phyloP scores from a whole-genome alignment of 1,140 invertebrate genomes.

The Monomorium pharaonis region DNA sequence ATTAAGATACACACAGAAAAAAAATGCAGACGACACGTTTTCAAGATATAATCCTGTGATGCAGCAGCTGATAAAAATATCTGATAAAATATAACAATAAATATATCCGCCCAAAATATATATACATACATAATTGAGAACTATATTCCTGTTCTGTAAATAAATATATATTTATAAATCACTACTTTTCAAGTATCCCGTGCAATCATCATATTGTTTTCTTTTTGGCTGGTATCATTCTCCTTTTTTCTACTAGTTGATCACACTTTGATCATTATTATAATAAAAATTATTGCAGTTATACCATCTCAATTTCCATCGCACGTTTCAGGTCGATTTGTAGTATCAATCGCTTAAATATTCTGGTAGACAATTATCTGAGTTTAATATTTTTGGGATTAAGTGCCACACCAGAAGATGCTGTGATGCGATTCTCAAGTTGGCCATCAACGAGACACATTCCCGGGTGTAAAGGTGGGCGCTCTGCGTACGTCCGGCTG shows the following conservation, averaged over 20 bases:
- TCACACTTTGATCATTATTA: not conserved
- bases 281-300: not conserved
- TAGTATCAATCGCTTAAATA: not conserved
- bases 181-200: no score
- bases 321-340: not conserved
- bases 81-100: no score
- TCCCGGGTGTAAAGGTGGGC: constrained; percentile 62
- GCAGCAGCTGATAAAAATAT: no score
- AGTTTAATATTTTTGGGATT: not conserved
- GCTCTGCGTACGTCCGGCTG: constrained; percentile 22
- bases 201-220: no score
- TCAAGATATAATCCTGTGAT: no score
- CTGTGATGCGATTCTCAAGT: constrained; percentile 37
- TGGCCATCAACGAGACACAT: constrained; percentile 53
- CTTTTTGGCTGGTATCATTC: no score
- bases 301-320: not conserved
- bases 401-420: not conserved
- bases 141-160: no score
- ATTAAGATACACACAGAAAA: no score
- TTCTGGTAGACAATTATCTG: not conserved
- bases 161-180: no score
- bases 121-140: no score
- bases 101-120: no score
- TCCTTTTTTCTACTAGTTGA: not conserved
- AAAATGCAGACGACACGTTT: no score